A percentile compares a stretch with the other conserved stretches of the same genome.
Evolutionary conservation across 1,140 invertebrate species (phyloP).

Genomic region (Drosophila mauritiana): DNA sequence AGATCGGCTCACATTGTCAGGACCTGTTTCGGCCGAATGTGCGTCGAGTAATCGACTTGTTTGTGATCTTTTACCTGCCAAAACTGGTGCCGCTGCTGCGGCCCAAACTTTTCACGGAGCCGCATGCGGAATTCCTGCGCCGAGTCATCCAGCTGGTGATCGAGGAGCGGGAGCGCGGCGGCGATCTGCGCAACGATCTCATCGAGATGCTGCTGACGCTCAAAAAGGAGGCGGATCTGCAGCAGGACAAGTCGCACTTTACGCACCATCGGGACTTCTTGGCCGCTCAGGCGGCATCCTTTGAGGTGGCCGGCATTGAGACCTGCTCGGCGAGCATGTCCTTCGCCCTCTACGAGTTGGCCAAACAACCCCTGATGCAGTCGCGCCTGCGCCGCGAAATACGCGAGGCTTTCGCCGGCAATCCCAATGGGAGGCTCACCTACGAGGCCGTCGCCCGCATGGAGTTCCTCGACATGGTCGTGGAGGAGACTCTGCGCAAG

Average conservation of each 20-base stretch:
- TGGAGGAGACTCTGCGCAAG: constrained; percentile 85
- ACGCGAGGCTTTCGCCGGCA: constrained; percentile 80
- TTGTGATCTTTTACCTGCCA: constrained; percentile 85
- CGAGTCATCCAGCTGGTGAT: constrained; percentile 82
- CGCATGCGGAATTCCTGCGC: constrained; percentile 76
- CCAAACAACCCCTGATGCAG: constrained; percentile 89
- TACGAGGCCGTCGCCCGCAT: constrained; percentile 86
- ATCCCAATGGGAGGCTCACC: constrained; percentile 86
- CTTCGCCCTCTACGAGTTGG: constrained; percentile 89
- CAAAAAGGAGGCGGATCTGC: constrained; percentile 78
- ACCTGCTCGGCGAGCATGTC: constrained; percentile 90
- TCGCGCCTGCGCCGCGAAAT: constrained; percentile 88
- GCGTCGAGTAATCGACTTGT: constrained; percentile 85
- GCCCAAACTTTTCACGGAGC: constrained; percentile 64
- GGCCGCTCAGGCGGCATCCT: constrained; percentile 89
- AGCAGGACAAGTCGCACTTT: constrained; percentile 76
- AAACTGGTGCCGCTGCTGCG: constrained; percentile 65
- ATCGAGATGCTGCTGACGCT: constrained; percentile 85
- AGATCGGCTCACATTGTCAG: constrained; percentile 84
- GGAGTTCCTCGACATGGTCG: constrained; percentile 87
- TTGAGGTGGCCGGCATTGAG: constrained; percentile 91
- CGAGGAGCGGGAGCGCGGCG: constrained; percentile 74
- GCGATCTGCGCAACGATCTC: constrained; percentile 84
- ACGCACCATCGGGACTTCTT: constrained; percentile 85
- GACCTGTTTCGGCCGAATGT: constrained; percentile 86